A percentile compares a stretch with the other conserved stretches of the same genome.
These are phyloP conservation scores for Callitettix versicolor DNA, from an alignment of 1,140 invertebrate species.

Conservation along the genomic window DNA sequence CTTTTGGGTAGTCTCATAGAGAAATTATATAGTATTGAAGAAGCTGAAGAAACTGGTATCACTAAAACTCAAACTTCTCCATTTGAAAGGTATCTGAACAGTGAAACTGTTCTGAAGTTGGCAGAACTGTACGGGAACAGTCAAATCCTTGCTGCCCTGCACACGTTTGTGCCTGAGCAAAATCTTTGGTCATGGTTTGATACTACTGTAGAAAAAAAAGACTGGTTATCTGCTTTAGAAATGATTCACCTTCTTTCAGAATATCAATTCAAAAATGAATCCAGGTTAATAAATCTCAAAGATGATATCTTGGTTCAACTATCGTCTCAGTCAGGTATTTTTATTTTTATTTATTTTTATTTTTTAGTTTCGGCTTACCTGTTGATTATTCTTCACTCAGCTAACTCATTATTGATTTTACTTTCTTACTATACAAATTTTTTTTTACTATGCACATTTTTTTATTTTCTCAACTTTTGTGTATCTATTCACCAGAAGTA, in stretches of 20 bases:
- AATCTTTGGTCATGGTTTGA: slow-evolving; percentile 1
- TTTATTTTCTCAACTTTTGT: too few species aligned
- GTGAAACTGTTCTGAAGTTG: not conserved
- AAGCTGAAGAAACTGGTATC: not conserved
- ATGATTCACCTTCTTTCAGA: not conserved
- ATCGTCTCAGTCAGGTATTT: not conserved
- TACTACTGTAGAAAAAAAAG: not conserved
- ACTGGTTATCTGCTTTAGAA: not conserved
- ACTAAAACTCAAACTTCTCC: not conserved
- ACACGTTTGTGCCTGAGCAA: not conserved
- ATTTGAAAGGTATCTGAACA: not conserved
- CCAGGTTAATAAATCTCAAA: not conserved
- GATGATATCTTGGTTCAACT: not conserved
- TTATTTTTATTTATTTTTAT: too few species aligned
- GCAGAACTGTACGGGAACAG: slow-evolving; percentile 2
- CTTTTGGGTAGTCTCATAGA: slow-evolving; percentile 1
- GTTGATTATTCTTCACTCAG: too few species aligned
- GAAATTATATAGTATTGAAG: slow-evolving; percentile 3
- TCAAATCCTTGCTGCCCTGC: not conserved
- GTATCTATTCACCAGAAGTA: too few species aligned
- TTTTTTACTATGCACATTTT: too few species aligned
- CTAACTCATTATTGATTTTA: too few species aligned
- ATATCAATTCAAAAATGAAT: not conserved
- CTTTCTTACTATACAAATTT: too few species aligned
- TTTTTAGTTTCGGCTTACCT: too few species aligned